phyloP scores from a whole-genome alignment of 2,888 invertebrate genomes.

The Tachystola acroxantha region DNA sequence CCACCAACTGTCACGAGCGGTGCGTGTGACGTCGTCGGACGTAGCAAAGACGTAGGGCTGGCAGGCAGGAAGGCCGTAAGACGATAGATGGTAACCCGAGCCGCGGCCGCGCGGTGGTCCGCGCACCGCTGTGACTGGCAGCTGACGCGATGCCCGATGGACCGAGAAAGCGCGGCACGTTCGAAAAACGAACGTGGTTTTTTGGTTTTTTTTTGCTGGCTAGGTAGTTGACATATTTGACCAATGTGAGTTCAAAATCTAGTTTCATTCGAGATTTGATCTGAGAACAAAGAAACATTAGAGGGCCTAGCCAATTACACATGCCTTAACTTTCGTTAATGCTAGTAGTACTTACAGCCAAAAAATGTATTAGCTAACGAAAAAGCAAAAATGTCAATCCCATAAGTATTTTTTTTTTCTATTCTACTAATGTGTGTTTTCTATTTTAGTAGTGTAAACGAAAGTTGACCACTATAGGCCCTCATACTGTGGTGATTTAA shows the following conservation, averaged over 20 bases:
- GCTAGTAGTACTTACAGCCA: not conserved
- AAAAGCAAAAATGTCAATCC: not conserved
- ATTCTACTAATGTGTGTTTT: too few species aligned
- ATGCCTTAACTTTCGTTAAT: not conserved
- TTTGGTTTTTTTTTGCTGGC: slow-evolving; percentile 28
- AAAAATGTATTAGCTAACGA: not conserved
- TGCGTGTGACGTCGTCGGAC: slow-evolving; percentile 58
- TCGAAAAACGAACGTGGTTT: slow-evolving; percentile 47
- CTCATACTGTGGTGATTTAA: too few species aligned
- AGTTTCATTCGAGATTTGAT: not conserved
- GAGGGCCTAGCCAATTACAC: too few species aligned
- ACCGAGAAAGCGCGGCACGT: slow-evolving; percentile 74
- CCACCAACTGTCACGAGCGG: slow-evolving; percentile 30
- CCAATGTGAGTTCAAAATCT: slow-evolving; percentile 4
- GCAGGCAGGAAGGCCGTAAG: slow-evolving; percentile 71
- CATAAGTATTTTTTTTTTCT: not conserved
- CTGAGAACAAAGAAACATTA: too few species aligned
- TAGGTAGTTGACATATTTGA: slow-evolving; percentile 34
- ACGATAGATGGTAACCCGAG: slow-evolving; percentile 72
- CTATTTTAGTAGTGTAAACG: too few species aligned
- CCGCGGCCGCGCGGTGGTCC: slow-evolving; percentile 66
- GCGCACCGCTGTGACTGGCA: slow-evolving; percentile 63
- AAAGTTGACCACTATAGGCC: too few species aligned
- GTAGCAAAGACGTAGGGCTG: slow-evolving; percentile 73
- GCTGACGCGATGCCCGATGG: slow-evolving; percentile 74